Evolutionary conservation across 2,797 vertebrate genomes (phyloP).

Genomic region (Acrocephalus scirpaceus): DNA sequence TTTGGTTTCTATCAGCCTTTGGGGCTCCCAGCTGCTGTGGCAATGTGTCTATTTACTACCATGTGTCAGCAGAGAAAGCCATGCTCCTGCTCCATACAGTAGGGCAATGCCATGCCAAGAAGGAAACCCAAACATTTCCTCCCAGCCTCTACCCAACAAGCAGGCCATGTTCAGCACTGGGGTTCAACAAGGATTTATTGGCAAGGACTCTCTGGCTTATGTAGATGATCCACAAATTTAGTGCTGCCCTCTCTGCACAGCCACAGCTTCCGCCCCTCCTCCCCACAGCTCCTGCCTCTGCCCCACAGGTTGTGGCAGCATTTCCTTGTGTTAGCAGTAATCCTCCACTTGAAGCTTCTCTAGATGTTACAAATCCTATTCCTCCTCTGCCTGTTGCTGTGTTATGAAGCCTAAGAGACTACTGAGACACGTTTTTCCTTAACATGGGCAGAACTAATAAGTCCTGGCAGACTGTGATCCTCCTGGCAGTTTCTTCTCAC

Average conservation of each 20-base stretch:
- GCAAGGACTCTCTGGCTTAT: neutral
- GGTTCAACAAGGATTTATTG: neutral
- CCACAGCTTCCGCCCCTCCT: neutral
- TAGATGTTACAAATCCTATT: neutral
- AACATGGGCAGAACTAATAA: neutral
- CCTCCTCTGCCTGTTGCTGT: neutral
- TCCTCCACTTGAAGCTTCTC: neutral
- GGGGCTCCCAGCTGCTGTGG: neutral
- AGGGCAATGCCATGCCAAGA: rapidly evolving
- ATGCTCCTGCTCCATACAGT: neutral
- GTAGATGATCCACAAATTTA: rapidly evolving
- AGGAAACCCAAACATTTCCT: neutral
- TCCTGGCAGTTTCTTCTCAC: neutral
- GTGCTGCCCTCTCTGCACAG: neutral
- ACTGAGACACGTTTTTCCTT: neutral
- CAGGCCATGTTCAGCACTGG: neutral
- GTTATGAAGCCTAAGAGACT: slow-evolving; percentile 7
- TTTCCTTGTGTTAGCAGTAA: neutral
- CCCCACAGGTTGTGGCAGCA: neutral
- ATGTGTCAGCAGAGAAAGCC: rapidly evolving
- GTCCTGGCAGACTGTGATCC: neutral
- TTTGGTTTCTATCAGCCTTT: neutral
- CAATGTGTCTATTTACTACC: neutral
- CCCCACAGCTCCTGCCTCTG: neutral
- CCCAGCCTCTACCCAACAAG: neutral